Conservation (phyloP, 2,888 invertebrate species). For the Drosophila silvestris region DNA sequence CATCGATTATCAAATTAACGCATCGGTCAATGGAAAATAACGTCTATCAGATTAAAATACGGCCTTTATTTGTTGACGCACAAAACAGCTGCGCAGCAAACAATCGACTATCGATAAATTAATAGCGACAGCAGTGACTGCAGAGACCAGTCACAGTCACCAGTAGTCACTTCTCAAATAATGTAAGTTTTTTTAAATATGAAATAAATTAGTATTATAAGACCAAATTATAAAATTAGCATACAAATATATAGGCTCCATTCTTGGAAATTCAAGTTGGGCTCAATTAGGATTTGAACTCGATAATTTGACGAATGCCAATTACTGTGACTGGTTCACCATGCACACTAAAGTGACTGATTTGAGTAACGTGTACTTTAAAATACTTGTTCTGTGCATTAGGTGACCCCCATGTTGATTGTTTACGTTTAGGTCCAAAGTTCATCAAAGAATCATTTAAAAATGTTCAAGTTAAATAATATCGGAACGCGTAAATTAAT, state of each 20-base stretch:
- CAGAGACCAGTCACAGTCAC: neutral
- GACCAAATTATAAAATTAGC: neutral
- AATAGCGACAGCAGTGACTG: neutral
- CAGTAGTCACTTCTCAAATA: neutral
- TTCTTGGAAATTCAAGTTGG: neutral
- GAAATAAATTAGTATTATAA: neutral
- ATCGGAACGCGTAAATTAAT: slow-evolving; percentile 55
- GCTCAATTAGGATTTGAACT: neutral
- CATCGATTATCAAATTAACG: neutral
- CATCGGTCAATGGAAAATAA: slow-evolving; percentile 10
- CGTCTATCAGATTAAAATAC: neutral
- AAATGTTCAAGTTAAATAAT: slow-evolving; percentile 53
- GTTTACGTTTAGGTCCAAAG: slow-evolving; percentile 60
- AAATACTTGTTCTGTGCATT: slow-evolving; percentile 33
- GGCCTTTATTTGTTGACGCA: neutral
- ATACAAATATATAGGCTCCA: neutral
- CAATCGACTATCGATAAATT: slow-evolving; percentile 32
- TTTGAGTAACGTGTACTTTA: slow-evolving; percentile 1
- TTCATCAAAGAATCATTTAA: slow-evolving; percentile 34
- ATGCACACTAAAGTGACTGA: neutral
- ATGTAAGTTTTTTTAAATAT: neutral
- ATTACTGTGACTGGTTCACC: neutral
- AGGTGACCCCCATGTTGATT: slow-evolving; percentile 46
- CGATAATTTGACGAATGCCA: neutral
- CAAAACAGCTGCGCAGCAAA: slow-evolving; percentile 16